These are phyloP conservation scores for Sphaeramia orbicularis DNA, from an alignment of 2,797 vertebrate genomes.

Conservation along the genomic window DNA sequence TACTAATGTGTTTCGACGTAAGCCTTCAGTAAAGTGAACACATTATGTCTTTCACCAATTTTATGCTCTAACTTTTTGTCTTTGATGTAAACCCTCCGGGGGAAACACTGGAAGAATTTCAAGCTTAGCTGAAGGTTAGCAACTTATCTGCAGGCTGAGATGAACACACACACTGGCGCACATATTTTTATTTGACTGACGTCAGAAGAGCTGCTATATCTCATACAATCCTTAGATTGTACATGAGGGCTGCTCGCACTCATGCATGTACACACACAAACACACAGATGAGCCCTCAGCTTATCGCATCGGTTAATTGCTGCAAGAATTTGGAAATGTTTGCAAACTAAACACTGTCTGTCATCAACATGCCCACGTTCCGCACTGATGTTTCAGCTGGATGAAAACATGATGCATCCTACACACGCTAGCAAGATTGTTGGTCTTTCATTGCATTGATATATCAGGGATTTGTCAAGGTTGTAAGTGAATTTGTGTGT, in stretches of 20 bases:
- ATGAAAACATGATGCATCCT: too few relatives aligned
- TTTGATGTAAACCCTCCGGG: background rate
- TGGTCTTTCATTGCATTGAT: too few relatives aligned
- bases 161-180: slow-evolving; percentile 11
- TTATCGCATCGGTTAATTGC: too few relatives aligned
- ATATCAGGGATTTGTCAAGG: too few relatives aligned
- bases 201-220: slow-evolving; percentile 52
- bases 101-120: slow-evolving; percentile 2
- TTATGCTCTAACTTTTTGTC: background rate
- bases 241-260: slow-evolving; percentile 43
- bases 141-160: slow-evolving; percentile 9
- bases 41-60: too few relatives aligned
- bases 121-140: slow-evolving; percentile 24
- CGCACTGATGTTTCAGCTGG: too few relatives aligned
- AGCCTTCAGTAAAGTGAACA: background rate
- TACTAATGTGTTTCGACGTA: slow-evolving; percentile 15
- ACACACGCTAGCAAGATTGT: too few relatives aligned
- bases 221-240: slow-evolving; percentile 45
- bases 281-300: background rate
- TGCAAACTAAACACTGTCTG: too few relatives aligned
- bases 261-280: background rate
- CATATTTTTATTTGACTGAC: slow-evolving; percentile 42
- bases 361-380: too few relatives aligned
- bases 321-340: too few relatives aligned
- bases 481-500: too few relatives aligned